Conservation (phyloP, 2,888 invertebrate genomes). For the Pammene fasciana region DNA sequence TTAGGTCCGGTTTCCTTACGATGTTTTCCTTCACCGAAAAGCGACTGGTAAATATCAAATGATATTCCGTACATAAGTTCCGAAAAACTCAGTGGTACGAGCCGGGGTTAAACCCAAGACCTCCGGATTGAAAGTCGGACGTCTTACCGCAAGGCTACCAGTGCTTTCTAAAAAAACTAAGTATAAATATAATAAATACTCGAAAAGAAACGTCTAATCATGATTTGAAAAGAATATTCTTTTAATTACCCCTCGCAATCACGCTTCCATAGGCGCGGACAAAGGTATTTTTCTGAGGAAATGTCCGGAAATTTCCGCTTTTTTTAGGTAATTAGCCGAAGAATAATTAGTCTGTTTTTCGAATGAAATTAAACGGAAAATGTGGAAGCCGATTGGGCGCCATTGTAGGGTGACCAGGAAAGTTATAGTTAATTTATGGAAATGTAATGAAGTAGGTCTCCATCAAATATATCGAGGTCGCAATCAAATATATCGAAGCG, state of each 20-base stretch:
- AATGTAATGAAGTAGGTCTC: neutral
- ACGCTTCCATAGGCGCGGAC: neutral
- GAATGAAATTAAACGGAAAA: constrained; percentile 29
- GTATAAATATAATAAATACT: neutral
- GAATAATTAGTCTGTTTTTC: constrained; percentile 30
- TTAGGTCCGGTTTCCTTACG: no score
- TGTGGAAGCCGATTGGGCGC: constrained; percentile 24
- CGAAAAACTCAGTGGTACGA: no score
- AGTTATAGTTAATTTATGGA: neutral
- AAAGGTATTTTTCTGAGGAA: constrained; percentile 23
- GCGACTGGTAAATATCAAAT: no score
- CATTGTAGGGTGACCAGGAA: constrained; percentile 4
- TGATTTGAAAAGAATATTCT: constrained; percentile 7
- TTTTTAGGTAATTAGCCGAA: constrained; percentile 23
- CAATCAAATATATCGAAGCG: no score
- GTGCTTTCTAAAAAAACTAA: no score
- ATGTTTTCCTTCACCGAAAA: no score
- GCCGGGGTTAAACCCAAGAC: no score
- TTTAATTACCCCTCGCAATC: constrained; percentile 3
- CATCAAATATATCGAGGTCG: no score
- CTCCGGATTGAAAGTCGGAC: no score
- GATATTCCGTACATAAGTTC: no score
- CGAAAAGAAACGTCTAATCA: constrained; percentile 6
- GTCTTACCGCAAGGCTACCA: no score
- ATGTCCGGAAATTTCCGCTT: constrained; percentile 3